A percentile compares a stretch with the other conserved stretches of the same genome.
phyloP scores from a whole-genome alignment of 2,113 vertebrate species.

The Melanerpes aurifrons region DNA sequence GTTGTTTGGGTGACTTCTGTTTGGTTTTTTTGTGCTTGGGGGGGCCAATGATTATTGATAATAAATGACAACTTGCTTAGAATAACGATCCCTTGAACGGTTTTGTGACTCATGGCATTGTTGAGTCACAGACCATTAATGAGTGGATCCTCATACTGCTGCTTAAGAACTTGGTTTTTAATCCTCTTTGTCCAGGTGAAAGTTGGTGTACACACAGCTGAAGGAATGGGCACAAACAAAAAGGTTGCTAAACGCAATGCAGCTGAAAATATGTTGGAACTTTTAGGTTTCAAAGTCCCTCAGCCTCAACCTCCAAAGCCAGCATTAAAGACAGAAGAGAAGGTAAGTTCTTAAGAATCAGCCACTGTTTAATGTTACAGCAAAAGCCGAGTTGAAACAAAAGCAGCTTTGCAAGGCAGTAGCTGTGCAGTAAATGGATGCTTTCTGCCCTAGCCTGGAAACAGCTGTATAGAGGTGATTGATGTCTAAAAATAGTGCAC shows the following conservation, averaged over 20 bases:
- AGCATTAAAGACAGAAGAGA: constrained; percentile 96
- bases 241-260: constrained; percentile 97
- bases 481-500: background rate
- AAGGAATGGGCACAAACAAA: constrained; percentile 95
- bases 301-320: constrained; percentile 94
- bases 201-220: constrained; percentile 89
- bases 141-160: background rate
- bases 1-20: background rate
- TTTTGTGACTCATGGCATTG: background rate
- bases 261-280: constrained; percentile 96
- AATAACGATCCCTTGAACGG: background rate
- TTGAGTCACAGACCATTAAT: background rate
- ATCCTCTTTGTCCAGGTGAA: constrained; percentile 81
- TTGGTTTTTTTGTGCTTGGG: background rate
- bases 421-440: background rate
- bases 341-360: constrained; percentile 74
- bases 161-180: background rate
- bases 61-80: background rate
- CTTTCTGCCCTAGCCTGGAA: background rate
- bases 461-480: background rate
- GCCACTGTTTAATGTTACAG: background rate
- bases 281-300: constrained; percentile 96
- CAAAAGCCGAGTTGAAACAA: background rate
- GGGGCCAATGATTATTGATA: background rate
- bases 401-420: background rate